A percentile compares a stretch with the other conserved stretches of the same genome.
phyloP scores from a whole-genome alignment of 2,888 invertebrate genomes.

The Pseudeuparius sepicola region DNA sequence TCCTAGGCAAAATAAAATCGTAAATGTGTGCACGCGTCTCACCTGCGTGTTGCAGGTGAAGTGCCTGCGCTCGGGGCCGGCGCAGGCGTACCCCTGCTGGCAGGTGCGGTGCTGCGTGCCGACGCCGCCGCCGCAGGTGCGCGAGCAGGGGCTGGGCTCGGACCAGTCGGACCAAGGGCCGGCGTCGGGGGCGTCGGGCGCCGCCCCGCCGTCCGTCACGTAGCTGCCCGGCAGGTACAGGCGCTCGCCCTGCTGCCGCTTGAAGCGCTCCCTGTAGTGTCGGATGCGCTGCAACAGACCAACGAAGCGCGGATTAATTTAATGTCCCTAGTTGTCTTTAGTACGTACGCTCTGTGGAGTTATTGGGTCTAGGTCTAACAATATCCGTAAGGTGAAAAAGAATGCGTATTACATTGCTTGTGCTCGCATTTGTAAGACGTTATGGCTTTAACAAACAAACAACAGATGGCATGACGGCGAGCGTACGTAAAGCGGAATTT shows the following conservation, averaged over 20 bases:
- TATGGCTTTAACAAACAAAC: too few species aligned
- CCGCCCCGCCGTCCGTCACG: slow-evolving; percentile 59
- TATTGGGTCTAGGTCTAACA: too few species aligned
- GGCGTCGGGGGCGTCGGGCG: slow-evolving; percentile 51
- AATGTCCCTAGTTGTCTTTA: too few species aligned
- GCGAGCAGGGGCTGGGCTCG: slow-evolving; percentile 71
- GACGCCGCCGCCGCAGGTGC: slow-evolving; percentile 90
- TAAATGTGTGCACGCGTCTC: too few species aligned
- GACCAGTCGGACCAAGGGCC: slow-evolving; percentile 81
- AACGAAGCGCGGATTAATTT: too few species aligned
- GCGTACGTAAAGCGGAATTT: too few species aligned
- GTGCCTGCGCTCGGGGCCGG: slow-evolving; percentile 71
- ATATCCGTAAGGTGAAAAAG: too few species aligned
- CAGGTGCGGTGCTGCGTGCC: slow-evolving; percentile 76
- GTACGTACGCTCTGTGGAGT: too few species aligned
- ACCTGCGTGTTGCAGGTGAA: slow-evolving; percentile 87
- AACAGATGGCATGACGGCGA: too few species aligned
- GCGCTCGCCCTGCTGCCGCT: slow-evolving; percentile 67
- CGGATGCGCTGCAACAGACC: slow-evolving; percentile 39
- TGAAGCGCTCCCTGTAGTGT: slow-evolving; percentile 62
- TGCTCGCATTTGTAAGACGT: too few species aligned
- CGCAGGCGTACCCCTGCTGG: slow-evolving; percentile 53
- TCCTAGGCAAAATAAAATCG: too few species aligned
- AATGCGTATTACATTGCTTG: too few species aligned
- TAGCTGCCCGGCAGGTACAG: slow-evolving; percentile 62